Base-by-base conservation (phyloP, 2,888 invertebrate species). In the Callyntrura guangdongensis region DNA sequence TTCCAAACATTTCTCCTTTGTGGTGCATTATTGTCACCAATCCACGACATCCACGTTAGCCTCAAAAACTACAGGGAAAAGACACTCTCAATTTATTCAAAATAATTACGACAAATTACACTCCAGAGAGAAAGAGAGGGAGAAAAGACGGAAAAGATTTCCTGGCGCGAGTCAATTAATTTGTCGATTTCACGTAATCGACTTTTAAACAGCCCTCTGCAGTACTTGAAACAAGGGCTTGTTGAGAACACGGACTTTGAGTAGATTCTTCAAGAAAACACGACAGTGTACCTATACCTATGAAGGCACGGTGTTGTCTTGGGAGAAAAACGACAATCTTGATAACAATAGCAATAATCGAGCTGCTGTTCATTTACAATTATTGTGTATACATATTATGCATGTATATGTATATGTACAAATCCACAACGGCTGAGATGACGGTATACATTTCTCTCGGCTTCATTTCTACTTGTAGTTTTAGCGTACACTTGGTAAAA, bases 91-190 rank as follows among this genome's bases (percentile, higher is more conserved):
- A 72, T 72, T 85, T 85, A 72, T 20, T 82, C 61, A 27, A 85
- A 72, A 77, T 86, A 86, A 86, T 86, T 77, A 64, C 86, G 25
- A 47, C 85, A 77, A 74, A 86, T 86, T 86, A 77, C 64, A 9
- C 20, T 6, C 25, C 25, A 17, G 59, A 56, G 74, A 84, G 49
- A 36, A 36, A 36, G 6, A 6, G 36, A 36, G 36, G 36, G 36
- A n/a, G n/a, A 36, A 36, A 36, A 36, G 36, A 6, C 2, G 2
- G 36, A 6, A 36, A 36, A 69, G 56, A 86, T 74, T 86, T 86
- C 85, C 85, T 59, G 20, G 85, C n/a, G 86, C n/a, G 86, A 64
- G 77, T 86, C 77, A 86, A 86, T 86, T 86, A 77, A 86, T 86
- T 86, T 86, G 86, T 64, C 86, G 45, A 86, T 59, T 86, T 74